These are phyloP conservation scores for Ellobius talpinus DNA, from an alignment of 2,113 vertebrate species.

Conservation along the genomic window DNA sequence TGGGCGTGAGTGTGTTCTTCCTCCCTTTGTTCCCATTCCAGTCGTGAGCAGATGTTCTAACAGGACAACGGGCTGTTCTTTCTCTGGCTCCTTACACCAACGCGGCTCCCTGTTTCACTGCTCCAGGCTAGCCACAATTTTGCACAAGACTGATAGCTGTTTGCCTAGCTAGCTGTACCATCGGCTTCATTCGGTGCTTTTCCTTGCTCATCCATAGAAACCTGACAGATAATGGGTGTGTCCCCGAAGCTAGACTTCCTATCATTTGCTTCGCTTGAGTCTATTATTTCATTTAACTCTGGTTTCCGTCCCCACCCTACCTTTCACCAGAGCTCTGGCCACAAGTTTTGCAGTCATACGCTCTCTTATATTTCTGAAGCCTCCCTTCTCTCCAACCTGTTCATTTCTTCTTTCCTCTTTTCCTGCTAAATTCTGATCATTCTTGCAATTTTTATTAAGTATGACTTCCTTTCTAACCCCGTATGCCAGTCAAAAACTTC, in stretches of 20 bases:
- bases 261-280: background rate
- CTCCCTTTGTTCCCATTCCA: conserved; percentile 79
- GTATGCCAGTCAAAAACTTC: background rate
- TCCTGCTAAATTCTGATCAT: background rate
- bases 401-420: background rate
- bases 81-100: conserved; percentile 69
- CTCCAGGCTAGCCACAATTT: conserved; percentile 52
- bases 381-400: background rate
- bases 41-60: conserved; percentile 84
- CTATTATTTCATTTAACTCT: background rate
- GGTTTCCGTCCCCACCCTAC: background rate
- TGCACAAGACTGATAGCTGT: conserved; percentile 22
- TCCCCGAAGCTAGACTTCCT: background rate
- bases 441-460: background rate
- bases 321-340: background rate
- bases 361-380: background rate
- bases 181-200: conserved; percentile 71
- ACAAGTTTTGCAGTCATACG: background rate
- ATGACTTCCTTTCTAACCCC: background rate
- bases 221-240: background rate
- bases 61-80: conserved; percentile 77
- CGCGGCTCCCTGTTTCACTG: conserved; percentile 68
- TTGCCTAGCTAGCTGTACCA: conserved; percentile 63
- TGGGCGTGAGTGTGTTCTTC: conserved; percentile 83
- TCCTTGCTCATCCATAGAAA: conserved; percentile 58